phyloP scores from a whole-genome alignment of 2,113 vertebrate genomes.

The Trogon melanurus region DNA sequence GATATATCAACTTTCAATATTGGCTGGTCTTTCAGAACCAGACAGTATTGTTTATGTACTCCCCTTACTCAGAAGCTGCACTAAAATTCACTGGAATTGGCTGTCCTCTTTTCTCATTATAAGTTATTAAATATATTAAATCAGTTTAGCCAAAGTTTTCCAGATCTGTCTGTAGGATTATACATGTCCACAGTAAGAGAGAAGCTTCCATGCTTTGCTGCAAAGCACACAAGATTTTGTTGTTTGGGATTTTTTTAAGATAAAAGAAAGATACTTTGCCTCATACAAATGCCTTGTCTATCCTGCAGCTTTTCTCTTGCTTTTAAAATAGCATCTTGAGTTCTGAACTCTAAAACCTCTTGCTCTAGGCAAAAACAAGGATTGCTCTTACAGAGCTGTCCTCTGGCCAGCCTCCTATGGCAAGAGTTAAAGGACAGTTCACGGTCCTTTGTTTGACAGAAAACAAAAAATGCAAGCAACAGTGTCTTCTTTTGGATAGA shows the following conservation, averaged over 20 bases:
- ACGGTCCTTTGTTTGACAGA: neutral
- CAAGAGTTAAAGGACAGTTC: neutral
- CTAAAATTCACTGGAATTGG: neutral
- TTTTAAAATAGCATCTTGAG: neutral
- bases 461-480: neutral
- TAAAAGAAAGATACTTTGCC: neutral
- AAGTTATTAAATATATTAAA: neutral
- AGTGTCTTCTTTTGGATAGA: neutral
- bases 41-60: neutral
- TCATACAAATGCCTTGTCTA: neutral
- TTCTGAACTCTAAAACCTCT: neutral
- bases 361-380: neutral
- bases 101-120: neutral
- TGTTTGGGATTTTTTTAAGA: rapidly evolving
- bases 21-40: neutral
- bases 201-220: neutral
- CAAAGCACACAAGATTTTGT: neutral
- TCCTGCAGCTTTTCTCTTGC: neutral
- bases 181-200: neutral
- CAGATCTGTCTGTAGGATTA: neutral
- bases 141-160: neutral
- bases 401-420: neutral
- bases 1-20: neutral
- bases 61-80: neutral
- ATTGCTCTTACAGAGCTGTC: neutral